These are phyloP conservation scores for Ascidia mentula DNA, from an alignment of 23 tunicate genomes.

Conservation along the genomic window DNA sequence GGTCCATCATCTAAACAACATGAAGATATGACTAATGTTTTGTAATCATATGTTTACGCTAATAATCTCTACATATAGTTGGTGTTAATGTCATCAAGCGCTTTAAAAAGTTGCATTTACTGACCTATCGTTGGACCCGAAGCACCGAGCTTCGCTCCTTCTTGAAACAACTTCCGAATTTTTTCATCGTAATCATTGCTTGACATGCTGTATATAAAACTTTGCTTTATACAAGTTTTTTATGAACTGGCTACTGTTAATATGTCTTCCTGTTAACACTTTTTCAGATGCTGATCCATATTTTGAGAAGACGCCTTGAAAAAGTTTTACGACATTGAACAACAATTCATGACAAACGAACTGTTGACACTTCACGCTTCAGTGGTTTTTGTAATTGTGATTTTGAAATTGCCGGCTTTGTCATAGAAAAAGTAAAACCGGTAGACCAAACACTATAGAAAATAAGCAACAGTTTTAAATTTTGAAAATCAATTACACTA, in stretches of 20 bases:
- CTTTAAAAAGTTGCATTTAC: too few species aligned
- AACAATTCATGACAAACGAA: background rate
- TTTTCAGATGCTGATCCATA: background rate
- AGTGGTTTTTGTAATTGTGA: background rate
- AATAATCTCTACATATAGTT: too few species aligned
- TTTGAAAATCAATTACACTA: too few species aligned
- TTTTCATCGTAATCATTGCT: constrained; percentile 65
- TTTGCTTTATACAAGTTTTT: background rate
- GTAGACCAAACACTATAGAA: too few species aligned
- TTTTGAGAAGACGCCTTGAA: background rate
- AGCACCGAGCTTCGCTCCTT: constrained; percentile 73
- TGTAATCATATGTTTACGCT: too few species aligned
- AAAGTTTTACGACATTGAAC: background rate
- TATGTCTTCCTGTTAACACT: background rate
- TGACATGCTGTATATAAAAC: constrained; percentile 5
- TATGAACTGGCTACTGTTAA: background rate
- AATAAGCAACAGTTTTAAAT: too few species aligned
- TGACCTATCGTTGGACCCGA: background rate
- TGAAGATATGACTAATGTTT: too few species aligned
- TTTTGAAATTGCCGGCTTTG: background rate
- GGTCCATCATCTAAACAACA: background rate
- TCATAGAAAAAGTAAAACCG: background rate
- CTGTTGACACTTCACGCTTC: constrained; percentile 1
- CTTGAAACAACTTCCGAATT: constrained; percentile 58
- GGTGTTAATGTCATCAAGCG: too few species aligned